phyloP scores from a whole-genome alignment of 2,113 vertebrate species.

The Phylloscopus trochiloides region DNA sequence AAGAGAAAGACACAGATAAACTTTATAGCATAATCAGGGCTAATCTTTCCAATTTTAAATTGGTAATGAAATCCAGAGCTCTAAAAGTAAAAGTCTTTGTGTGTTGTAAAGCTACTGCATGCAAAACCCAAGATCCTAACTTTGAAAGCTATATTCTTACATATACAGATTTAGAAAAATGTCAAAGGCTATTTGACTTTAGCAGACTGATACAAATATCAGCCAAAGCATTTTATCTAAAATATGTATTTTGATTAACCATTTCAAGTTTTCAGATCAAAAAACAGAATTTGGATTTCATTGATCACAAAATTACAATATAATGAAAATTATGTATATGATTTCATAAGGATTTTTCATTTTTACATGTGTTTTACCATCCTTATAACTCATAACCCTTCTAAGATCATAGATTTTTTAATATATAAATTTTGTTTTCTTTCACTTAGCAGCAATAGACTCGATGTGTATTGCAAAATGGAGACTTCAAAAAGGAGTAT shows the following conservation, averaged over 20 bases:
- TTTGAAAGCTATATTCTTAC: background rate
- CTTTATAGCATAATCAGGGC: background rate
- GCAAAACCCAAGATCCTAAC: background rate
- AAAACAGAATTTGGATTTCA: background rate
- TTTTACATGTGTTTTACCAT: background rate
- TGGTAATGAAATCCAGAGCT: background rate
- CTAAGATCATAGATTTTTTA: background rate
- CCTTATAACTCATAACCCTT: background rate
- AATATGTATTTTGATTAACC: background rate
- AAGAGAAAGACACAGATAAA: background rate
- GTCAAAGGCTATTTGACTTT: background rate
- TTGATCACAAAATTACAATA: conserved; percentile 2
- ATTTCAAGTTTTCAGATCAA: background rate
- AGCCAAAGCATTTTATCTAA: background rate
- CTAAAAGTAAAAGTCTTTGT: background rate
- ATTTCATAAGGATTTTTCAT: conserved; percentile 2
- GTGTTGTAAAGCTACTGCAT: background rate
- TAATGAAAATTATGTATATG: background rate
- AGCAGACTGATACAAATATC: background rate
- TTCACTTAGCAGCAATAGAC: conserved; percentile 38
- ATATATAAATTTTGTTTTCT: conserved; percentile 53
- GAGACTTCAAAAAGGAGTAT: conserved; percentile 5
- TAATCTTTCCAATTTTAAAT: background rate
- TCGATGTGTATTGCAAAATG: conserved; percentile 11
- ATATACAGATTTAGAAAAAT: background rate